These are phyloP conservation scores for Bubo blakistoni DNA, from an alignment of 2,113 vertebrate species.

Conservation along the genomic window DNA sequence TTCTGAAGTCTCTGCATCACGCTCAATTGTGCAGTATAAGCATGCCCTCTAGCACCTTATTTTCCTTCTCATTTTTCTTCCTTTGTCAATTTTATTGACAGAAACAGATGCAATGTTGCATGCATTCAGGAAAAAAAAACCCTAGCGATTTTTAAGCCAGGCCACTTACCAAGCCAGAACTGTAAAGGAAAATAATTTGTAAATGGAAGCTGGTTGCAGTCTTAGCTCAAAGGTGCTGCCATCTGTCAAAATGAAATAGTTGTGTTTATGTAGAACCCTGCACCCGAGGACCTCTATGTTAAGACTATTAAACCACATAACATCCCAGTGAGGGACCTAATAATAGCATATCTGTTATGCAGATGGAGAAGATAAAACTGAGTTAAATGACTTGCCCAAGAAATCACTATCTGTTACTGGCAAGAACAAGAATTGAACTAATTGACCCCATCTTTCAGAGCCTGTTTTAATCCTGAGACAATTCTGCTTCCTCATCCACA, in stretches of 20 bases:
- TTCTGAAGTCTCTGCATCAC: background rate
- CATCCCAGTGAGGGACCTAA: conserved; percentile 12
- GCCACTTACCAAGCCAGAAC: background rate
- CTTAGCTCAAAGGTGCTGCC: background rate
- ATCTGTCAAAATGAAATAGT: conserved; percentile 1
- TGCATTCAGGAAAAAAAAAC: background rate
- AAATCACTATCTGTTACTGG: conserved; percentile 14
- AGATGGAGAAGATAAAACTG: conserved; percentile 26
- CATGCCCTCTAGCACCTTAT: background rate
- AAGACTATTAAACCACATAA: background rate
- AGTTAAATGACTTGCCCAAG: conserved; percentile 36
- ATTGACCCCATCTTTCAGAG: conserved; percentile 9
- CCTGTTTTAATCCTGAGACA: background rate
- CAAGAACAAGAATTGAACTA: conserved; percentile 1
- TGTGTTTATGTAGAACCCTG: conserved; percentile 3
- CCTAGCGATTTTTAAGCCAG: background rate
- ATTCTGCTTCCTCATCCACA: background rate
- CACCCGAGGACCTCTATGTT: background rate
- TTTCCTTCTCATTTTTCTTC: background rate
- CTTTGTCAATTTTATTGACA: background rate
- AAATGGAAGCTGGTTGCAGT: background rate
- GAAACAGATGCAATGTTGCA: background rate
- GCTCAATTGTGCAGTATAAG: background rate
- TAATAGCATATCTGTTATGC: conserved; percentile 15
- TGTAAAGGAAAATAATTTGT: background rate